phyloP scores from a whole-genome alignment of 2,888 invertebrate genomes.

The Aelia acuminata region DNA sequence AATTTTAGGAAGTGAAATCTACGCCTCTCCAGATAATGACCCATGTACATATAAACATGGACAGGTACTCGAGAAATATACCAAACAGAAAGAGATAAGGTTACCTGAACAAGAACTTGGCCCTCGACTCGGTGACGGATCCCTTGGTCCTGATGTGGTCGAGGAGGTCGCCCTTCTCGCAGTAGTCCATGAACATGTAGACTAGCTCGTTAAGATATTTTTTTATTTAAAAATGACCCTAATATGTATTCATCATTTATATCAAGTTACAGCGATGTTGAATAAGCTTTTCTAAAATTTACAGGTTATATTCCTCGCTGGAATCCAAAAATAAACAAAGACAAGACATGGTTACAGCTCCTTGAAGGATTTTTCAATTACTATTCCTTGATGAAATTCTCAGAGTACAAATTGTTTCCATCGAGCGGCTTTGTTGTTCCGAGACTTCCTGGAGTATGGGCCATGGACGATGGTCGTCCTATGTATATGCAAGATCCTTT shows the following conservation, averaged over 20 bases:
- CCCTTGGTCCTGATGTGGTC: constrained; percentile 75
- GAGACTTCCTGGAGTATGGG: background rate
- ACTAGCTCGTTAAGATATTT: constrained; percentile 72
- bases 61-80: no score
- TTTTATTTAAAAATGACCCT: no score
- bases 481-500: constrained; percentile 45
- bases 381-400: constrained; percentile 51
- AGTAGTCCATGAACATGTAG: constrained; percentile 76
- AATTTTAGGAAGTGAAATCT: no score
- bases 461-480: background rate
- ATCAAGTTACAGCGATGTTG: background rate
- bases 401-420: constrained; percentile 39
- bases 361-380: constrained; percentile 54
- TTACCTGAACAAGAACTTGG: constrained; percentile 71
- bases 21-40: no score
- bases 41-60: no score
- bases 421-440: constrained; percentile 36
- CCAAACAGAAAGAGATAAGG: background rate
- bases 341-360: constrained; percentile 1
- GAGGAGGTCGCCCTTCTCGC: constrained; percentile 76
- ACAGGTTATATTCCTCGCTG: background rate
- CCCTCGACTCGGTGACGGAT: constrained; percentile 71
- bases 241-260: no score
- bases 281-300: background rate
- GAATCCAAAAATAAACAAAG: background rate